phyloP scores from a whole-genome alignment of 2,797 vertebrate species.

The Oceanodroma leucorhoa region DNA sequence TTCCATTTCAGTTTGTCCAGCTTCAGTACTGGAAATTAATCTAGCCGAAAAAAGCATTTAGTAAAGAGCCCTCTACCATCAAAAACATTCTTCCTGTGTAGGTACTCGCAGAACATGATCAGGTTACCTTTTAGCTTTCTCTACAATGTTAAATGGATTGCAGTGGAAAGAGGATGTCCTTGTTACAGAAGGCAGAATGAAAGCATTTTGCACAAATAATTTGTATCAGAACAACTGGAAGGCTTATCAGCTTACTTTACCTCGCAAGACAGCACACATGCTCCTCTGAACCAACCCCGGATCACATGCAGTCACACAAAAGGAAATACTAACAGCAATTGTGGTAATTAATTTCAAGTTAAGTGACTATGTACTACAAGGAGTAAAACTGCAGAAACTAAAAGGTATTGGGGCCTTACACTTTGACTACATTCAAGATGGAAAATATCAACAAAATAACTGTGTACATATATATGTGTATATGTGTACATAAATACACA shows the following conservation, averaged over 20 bases:
- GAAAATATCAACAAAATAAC: neutral
- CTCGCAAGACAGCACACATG: neutral
- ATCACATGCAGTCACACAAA: neutral
- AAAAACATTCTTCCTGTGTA: neutral
- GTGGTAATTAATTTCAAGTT: neutral
- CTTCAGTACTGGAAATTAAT: neutral
- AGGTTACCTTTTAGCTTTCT: neutral
- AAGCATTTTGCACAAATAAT: constrained; percentile 16
- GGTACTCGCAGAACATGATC: neutral
- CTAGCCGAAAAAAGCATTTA: neutral
- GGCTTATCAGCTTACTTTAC: neutral
- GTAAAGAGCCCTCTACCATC: neutral
- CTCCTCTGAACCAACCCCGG: neutral
- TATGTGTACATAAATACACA: neutral
- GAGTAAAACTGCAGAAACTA: neutral
- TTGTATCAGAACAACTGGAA: constrained; percentile 9
- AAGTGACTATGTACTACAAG: neutral
- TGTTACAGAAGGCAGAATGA: neutral
- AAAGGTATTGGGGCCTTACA: neutral
- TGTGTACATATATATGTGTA: no score
- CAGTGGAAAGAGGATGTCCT: neutral
- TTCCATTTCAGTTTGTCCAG: neutral
- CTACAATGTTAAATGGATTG: neutral
- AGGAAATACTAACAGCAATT: neutral
- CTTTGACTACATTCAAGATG: accelerated